phyloP scores from a whole-genome alignment of 1,140 invertebrate species.

The Danaus plexippus region DNA sequence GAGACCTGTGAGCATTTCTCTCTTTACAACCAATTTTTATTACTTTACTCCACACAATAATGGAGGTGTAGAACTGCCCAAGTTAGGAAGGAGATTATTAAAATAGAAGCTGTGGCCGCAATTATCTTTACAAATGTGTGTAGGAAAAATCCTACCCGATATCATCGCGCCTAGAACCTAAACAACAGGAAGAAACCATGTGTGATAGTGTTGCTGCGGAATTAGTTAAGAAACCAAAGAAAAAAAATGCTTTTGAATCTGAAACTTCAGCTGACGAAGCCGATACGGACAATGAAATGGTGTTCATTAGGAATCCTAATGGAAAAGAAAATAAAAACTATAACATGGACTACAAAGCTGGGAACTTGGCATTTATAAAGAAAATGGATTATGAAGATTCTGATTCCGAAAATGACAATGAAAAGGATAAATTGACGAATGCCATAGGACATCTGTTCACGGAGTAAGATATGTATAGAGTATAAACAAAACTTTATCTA shows the following conservation, averaged over 20 bases:
- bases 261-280: slow-evolving; percentile 76
- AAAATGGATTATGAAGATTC: slow-evolving; percentile 82
- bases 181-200: slow-evolving; percentile 42
- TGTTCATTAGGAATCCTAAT: slow-evolving; percentile 71
- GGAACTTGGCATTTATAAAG: slow-evolving; percentile 61
- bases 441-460: slow-evolving; percentile 82
- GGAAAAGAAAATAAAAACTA: slow-evolving; percentile 52
- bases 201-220: slow-evolving; percentile 32
- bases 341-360: slow-evolving; percentile 36
- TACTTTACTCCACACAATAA: too few relatives aligned
- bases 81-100: too few relatives aligned
- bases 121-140: too few relatives aligned
- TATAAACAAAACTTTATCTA: background rate
- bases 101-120: too few relatives aligned
- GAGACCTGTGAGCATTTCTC: too few relatives aligned
- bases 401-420: slow-evolving; percentile 86
- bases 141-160: slow-evolving; percentile 78
- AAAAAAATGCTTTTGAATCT: slow-evolving; percentile 66
- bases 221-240: slow-evolving; percentile 32
- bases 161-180: slow-evolving; percentile 70
- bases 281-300: slow-evolving; percentile 74
- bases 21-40: too few relatives aligned
- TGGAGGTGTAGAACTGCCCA: too few relatives aligned
- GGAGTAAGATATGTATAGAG: slow-evolving; percentile 41
- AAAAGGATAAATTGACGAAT: slow-evolving; percentile 79